Conservation (phyloP, 1,140 invertebrate species). For the Elymnias hypermnestra region DNA sequence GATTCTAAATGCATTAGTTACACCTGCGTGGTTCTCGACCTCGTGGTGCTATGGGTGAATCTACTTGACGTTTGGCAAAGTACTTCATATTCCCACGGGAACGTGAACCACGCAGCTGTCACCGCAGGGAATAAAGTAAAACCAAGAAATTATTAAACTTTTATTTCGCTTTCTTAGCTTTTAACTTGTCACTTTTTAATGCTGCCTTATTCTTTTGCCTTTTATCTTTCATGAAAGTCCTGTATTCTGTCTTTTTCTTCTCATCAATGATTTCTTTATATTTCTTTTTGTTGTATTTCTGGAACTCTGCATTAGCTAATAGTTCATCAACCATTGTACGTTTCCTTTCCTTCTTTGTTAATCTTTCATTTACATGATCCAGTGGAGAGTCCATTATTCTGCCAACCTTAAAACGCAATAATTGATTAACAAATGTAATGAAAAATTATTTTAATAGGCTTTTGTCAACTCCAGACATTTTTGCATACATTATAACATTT, state of each 20-base stretch:
- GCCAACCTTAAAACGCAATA: constrained; percentile 78
- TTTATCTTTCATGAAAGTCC: constrained; percentile 71
- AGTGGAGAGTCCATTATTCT: constrained; percentile 84
- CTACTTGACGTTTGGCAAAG: too few species aligned
- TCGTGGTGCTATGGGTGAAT: too few species aligned
- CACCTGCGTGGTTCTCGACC: too few species aligned
- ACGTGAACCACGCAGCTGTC: not conserved
- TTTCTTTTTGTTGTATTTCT: constrained; percentile 90
- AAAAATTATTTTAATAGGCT: too few species aligned
- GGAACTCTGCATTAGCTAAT: constrained; percentile 90
- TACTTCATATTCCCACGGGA: not conserved
- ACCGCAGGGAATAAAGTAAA: not conserved
- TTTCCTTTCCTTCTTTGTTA: constrained; percentile 92
- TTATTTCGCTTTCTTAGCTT: constrained; percentile 39
- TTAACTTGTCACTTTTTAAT: constrained; percentile 60
- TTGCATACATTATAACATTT: too few species aligned
- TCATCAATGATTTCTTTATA: constrained; percentile 87
- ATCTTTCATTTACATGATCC: constrained; percentile 84
- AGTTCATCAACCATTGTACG: constrained; percentile 94
- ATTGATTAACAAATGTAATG: too few species aligned
- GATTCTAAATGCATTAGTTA: too few species aligned
- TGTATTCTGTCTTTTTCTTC: constrained; percentile 78
- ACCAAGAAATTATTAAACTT: not conserved
- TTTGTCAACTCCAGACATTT: too few species aligned
- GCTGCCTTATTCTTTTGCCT: constrained; percentile 62